These are phyloP conservation scores for Lepus europaeus DNA, from an alignment of 2,113 vertebrate genomes.

Conservation along the genomic window DNA sequence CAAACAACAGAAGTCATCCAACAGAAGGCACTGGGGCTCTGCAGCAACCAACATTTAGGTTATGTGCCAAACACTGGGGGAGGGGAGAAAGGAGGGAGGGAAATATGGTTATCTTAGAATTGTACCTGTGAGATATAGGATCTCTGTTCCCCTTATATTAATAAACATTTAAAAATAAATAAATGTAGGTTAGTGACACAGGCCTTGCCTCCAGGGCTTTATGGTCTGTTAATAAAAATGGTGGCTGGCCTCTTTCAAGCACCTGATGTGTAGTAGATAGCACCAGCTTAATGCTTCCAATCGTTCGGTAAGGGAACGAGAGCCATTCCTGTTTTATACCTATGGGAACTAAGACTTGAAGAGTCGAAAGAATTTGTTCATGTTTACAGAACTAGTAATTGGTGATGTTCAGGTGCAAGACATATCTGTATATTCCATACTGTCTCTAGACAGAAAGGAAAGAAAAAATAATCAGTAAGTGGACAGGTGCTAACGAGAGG, in stretches of 20 bases:
- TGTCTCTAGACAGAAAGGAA: conserved; percentile 7
- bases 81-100: not conserved
- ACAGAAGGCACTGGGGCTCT: not conserved
- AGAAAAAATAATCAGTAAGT: not conserved
- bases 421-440: not conserved
- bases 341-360: not conserved
- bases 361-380: not conserved
- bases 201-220: not conserved
- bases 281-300: not conserved
- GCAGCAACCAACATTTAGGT: not conserved
- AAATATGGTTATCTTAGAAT: not conserved
- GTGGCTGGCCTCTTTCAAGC: not conserved
- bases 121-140: no score
- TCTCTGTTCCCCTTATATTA: no score
- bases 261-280: not conserved
- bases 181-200: not conserved
- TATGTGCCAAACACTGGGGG: not conserved
- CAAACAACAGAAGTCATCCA: not conserved
- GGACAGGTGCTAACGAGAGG: not conserved
- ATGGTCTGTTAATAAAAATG: not conserved
- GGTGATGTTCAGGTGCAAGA: not conserved
- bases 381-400: not conserved
- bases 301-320: not conserved
- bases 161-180: no score
- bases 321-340: not conserved